Base-by-base conservation (phyloP, 1,140 invertebrate genomes). In the Lepidurus couesii region DNA sequence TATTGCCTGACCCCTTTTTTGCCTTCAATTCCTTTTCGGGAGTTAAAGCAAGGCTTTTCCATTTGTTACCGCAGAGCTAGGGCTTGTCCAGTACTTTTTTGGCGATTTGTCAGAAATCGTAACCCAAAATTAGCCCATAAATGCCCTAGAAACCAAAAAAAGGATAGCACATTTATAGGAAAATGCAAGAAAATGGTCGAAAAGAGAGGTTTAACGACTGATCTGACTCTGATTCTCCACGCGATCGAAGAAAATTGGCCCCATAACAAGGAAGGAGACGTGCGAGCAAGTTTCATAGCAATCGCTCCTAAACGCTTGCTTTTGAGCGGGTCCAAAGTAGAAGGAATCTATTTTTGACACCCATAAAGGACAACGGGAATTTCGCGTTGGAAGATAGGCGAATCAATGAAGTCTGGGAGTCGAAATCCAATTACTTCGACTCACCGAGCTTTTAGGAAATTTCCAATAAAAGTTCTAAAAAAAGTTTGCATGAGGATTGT, bases 31-130 rank as follows among this genome's bases (percentile, higher is more conserved):
- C 13, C 53, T 4, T 65, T 65, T 65, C 53, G n/a, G 9, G 8
- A 65, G 53, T 21, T 16, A 0, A 9, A 65, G 53, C 16, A 65
- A 65, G 13, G 10, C 21, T 65, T 65, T 65, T 21, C 53, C 13
- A 21, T 65, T 65, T 9, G 53, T 65, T 65, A 21, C 53, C 21
- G n/a, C 6, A 65, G 53, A 65, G 16, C 53, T 7, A 21, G 34
- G 34, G 34, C 34, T 34, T 34, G 34, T 34, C 34, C 34, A 34
- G 34, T 34, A 34, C 8, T 65, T 9, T 65, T 65, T 65, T 65
- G 53, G n/a, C 53, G 53, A 65, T 65, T 65, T 65, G 53, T 65
- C 53, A 65, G 53, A 16, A 65, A 65, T 7, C 53, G 53, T 65
- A 21, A 65, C 53, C 53, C 16, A 16, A 65, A 65, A 65, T 65